Base-by-base conservation (phyloP, 2,113 vertebrate species). In the Crotophaga sulcirostris region DNA sequence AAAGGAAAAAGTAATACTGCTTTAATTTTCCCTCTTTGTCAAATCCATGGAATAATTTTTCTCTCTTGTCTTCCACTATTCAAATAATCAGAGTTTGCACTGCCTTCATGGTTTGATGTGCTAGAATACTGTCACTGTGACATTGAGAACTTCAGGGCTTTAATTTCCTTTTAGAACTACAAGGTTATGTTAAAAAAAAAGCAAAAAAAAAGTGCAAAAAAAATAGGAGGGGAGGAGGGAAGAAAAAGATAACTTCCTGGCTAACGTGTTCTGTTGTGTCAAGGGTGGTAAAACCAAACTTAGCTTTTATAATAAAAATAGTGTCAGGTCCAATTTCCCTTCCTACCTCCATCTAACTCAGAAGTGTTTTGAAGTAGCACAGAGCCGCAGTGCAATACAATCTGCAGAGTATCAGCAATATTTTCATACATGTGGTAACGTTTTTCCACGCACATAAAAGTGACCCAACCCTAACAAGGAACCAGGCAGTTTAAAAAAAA, bases 361-460 rank as follows among this genome's bases (percentile, higher is more conserved):
- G 95, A 98, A 97, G 96, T 97, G 98, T 98, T 99, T 98, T 98
- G 98, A 99, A 98, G 97, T 88, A 79, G 75, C 94, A 96, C 96
- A 98, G 97, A 96, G 92, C 96, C 97, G 75, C 86, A 80, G 85
- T 72, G 90, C 93, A 97, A 97, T 91, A 93, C 83, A 97, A 98
- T 98, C 98, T 98, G 98, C 93, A 97, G 98, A 98, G 97, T 97
- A 98, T 98, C 98, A 98, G 89, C 94, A 95, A 94, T 98, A 97
- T 98, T 99, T 98, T 97, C 97, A 98, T 98, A 98, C 98, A 99
- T 98, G 97, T 99, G 98, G 98, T 97, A 99, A 98, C 98, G 97
- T 97, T 99, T 99, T 99, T 96, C 96, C 90, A 97, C 96, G 96
- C 94, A 98, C 98, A 98, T 98, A 97, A 98, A 98, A 99, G 97